Evolutionary conservation across 2,888 invertebrate genomes (phyloP), one percentile per base, ranked within the genome.

Genomic region (Thysanoteuthis rhombus): DNA sequence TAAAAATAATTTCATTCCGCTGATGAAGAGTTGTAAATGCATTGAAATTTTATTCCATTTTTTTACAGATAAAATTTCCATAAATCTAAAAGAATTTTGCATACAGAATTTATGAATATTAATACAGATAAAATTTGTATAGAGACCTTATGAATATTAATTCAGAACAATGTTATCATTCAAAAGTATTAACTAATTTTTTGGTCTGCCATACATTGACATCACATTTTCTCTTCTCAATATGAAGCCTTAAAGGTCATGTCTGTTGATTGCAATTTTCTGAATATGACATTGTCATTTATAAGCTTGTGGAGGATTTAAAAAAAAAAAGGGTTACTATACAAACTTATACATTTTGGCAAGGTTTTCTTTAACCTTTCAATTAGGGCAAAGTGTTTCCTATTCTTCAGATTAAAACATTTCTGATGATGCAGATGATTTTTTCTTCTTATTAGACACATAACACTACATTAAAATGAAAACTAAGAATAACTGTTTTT

Each of bases 71-170:
- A n/a, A 75, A 36, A 75, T 75, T 75, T 75, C 75, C 75, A 75
- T 75, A 75, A 36, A 36, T 36, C 36, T 75, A n/a, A 75, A 75
- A 75, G 75, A 75, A 75, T n/a, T 75, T 75, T 75, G 75, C 75
- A 75, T 75, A 75, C n/a, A 36, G 75, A 75, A 75, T 75, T 75
- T 75, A 75, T 75, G 75, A 75, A 75, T 75, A 75, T n/a, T 75
- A 75, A 75, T 75, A n/a, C 36, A 36, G n/a, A 75, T 75, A 75
- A n/a, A 75, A 75, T 75, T 75, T 75, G 75, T 75, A 75, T 75
- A n/a, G 75, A 75, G 75, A 75, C n/a, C 75, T 75, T 75, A 75
- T 75, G 75, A 75, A 75, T 75, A 75, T 75, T 75, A 75, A 75
- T 75, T 75, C n/a, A n/a, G n/a, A 75, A 75, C n/a, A n/a, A 36